Evolutionary conservation across 2,113 vertebrate genomes (phyloP).

Genomic region (Semicossyphus pulcher): DNA sequence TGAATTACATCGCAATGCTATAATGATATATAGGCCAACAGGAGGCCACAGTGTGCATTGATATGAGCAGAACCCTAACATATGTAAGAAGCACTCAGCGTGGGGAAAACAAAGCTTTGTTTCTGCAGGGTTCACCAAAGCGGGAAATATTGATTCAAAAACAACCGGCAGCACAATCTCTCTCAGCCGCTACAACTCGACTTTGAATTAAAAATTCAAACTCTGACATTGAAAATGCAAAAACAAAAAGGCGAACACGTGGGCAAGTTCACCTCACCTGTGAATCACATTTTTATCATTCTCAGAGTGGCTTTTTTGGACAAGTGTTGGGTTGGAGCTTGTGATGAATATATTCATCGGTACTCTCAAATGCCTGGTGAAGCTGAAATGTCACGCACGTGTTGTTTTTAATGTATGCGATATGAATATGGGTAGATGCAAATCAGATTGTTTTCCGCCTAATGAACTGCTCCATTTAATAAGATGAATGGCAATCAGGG

Average conservation of each 20-base stretch:
- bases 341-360: constrained; percentile 72
- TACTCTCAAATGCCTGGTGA: constrained; percentile 58
- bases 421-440: constrained; percentile 79
- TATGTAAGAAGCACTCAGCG: constrained; percentile 13
- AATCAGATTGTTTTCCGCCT: constrained; percentile 70
- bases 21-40: constrained; percentile 57
- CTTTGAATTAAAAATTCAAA: constrained; percentile 53
- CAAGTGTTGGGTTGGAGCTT: constrained; percentile 1
- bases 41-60: constrained; percentile 28
- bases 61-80: constrained; percentile 41
- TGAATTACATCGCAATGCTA: constrained; percentile 52
- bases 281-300: constrained; percentile 57
- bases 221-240: constrained; percentile 52
- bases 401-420: constrained; percentile 74
- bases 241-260: constrained; percentile 53
- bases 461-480: constrained; percentile 78
- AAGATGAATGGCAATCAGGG: constrained; percentile 75
- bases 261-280: constrained; percentile 64
- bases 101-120: constrained; percentile 32
- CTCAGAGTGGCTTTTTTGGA: constrained; percentile 57
- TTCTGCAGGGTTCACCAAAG: constrained; percentile 19
- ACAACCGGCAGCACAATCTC: constrained; percentile 26
- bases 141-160: constrained; percentile 28
- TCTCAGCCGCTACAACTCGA: constrained; percentile 11
- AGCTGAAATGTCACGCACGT: constrained; percentile 74